Evolutionary conservation across 2,888 invertebrate species (phyloP), one percentile per base, ranked within the genome.

Genomic region (Meiosimyza platycephala): DNA sequence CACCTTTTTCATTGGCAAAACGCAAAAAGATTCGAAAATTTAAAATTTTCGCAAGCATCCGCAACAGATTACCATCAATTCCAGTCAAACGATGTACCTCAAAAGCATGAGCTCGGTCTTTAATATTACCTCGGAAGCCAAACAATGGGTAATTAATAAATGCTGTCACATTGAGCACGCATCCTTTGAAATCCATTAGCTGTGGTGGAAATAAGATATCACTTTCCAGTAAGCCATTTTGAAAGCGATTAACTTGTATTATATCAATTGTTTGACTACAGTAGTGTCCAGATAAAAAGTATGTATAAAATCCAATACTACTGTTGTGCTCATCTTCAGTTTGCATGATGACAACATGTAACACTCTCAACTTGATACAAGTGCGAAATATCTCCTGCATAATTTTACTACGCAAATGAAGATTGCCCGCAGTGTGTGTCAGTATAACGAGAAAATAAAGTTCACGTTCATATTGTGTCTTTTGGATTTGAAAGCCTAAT

Each of bases 21-120:
- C 76, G 33, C 33, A 84, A 67, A 0, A 74, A n/a, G 1, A 85
- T 77, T 1, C 77, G 79, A 54, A 85, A 84, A n/a, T 79, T 76
- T 13, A 85, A 57, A 0, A 74, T 66, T 11, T 57, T 69, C 4
- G 84, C 77, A 54, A 85, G 64, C 11, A 74, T 0, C 51, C 79
- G 80, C 2, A 86, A 73, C 9, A 85, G 68, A 4, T 80, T 79
- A 0, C 83, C 85, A 54, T 86, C 86, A 50, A 85, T 76, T 1
- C 86, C 85, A 0, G 66, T 71, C 0, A 84, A 73, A 0, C 80
- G 80, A 28, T 72, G 59, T 18, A 28, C 72, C 59, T 79, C 70
- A 6, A 75, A 64, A 7, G 9, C 40, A 40, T 40, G 40, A 9
- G 40, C 40, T 7, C 9, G 68, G 72, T 82, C 79, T 0, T 59